phyloP scores from a whole-genome alignment of 2,113 vertebrate genomes.

The Perccottus glenii region DNA sequence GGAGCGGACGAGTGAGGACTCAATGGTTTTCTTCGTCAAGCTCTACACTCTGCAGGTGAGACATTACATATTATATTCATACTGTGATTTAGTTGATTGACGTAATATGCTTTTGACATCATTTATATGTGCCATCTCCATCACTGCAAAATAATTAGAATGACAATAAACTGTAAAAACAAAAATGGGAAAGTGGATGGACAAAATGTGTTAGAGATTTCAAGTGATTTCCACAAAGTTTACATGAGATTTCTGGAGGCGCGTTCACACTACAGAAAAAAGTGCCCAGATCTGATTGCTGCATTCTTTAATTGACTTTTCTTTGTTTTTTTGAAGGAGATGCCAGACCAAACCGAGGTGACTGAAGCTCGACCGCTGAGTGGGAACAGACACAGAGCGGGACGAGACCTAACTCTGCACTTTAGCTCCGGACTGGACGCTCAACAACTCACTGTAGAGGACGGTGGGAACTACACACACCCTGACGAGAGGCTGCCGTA shows the following conservation, averaged over 20 bases:
- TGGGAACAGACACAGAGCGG: slow-evolving; percentile 25
- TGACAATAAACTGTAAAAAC: too few relatives aligned
- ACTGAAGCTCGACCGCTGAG: slow-evolving; percentile 5
- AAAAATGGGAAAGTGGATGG: too few relatives aligned
- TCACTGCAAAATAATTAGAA: too few relatives aligned
- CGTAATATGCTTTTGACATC: too few relatives aligned
- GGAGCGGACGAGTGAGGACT: slow-evolving; percentile 38
- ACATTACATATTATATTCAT: too few relatives aligned
- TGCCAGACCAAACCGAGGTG: slow-evolving; percentile 2
- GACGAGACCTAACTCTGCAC: slow-evolving; percentile 52
- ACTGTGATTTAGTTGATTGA: too few relatives aligned
- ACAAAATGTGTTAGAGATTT: too few relatives aligned
- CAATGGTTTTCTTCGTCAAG: slow-evolving; percentile 36
- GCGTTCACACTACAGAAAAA: too few relatives aligned
- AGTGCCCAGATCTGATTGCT: too few relatives aligned
- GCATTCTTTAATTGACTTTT: too few relatives aligned
- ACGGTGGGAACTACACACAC: slow-evolving; percentile 43
- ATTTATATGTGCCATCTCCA: too few relatives aligned
- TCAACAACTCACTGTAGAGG: slow-evolving; percentile 48
- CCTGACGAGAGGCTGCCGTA: not conserved
- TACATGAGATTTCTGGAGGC: not conserved
- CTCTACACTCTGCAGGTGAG: slow-evolving; percentile 55
- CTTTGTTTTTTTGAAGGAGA: slow-evolving; percentile 13
- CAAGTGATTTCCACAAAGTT: too few relatives aligned
- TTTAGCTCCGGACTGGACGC: slow-evolving; percentile 30